Evolutionary conservation across 2,888 invertebrate genomes (phyloP), one percentile per base, ranked within the genome.

Genomic region (Drosophila greeni): DNA sequence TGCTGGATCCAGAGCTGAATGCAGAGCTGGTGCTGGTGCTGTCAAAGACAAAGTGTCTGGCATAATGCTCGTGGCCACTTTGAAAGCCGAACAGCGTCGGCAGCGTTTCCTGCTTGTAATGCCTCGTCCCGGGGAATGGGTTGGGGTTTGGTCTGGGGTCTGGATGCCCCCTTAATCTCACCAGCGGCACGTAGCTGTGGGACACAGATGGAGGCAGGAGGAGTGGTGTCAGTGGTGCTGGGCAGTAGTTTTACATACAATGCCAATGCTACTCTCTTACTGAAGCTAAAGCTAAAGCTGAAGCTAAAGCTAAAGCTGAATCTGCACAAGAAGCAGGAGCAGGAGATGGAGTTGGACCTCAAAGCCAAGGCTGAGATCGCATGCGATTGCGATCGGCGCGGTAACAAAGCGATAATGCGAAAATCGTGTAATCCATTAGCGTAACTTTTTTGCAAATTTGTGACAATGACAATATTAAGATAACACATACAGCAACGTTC

Each of bases 401-500:
- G 75, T 82, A 87, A 86, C 88, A 88, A 87, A 88, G 88, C 87
- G 88, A 88, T 88, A 88, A 88, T 88, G 88, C 88, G 84, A 88
- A 88, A 88, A 85, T 88, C 88, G 86, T 88, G 88, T 88, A 88
- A 88, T 88, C 88, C 88, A 88, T 88, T 88, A 88, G 88, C 87
- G 88, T 86, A 84, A 86, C 86, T 87, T 85, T 85, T 87, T 76
- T 87, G 87, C 87, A 87, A 87, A 87, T 87, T 85, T 88, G 88
- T 88, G 88, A 88, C 88, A 88, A 88, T 88, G 88, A 88, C 88
- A 88, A 88, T 88, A 87, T 88, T 87, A 87, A 87, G 88, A 88
- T 88, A 87, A 87, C 87, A 86, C 76, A 54, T 42, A 62, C 57
- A 59, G 45, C 33, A 45, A 26, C 18, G 49, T 29, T 37, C 26